phyloP scores from a whole-genome alignment of 2,113 vertebrate genomes.

The Etia nguti region DNA sequence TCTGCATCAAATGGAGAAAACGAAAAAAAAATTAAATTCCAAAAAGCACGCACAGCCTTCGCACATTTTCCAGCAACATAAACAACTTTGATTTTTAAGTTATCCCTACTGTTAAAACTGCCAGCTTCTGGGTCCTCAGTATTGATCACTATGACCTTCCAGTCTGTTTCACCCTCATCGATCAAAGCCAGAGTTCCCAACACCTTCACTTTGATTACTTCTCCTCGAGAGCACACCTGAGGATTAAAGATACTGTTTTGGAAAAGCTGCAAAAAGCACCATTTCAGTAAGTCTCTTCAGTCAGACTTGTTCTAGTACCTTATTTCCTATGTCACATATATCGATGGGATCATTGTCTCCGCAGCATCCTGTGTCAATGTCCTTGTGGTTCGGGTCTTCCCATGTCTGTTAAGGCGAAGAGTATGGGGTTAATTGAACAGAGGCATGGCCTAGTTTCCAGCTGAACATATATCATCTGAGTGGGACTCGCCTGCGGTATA shows the following conservation, averaged over 20 bases:
- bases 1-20: conserved; percentile 9
- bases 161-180: conserved; percentile 93
- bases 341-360: conserved; percentile 97
- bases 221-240: conserved; percentile 82
- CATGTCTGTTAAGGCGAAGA: conserved; percentile 79
- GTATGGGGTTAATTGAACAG: background rate
- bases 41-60: background rate
- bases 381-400: conserved; percentile 87
- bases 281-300: background rate
- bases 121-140: conserved; percentile 85
- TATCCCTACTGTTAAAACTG: conserved; percentile 74
- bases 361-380: conserved; percentile 79
- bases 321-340: conserved; percentile 92
- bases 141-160: conserved; percentile 95
- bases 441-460: background rate
- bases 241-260: background rate
- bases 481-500: conserved; percentile 84
- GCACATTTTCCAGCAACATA: background rate
- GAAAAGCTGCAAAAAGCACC: background rate
- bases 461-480: background rate
- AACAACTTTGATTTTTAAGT: background rate
- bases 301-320: conserved; percentile 68
- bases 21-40: background rate
- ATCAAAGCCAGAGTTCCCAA: conserved; percentile 88
- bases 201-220: conserved; percentile 88